Percentiles rank a stretch among this genome's conserved stretches.
phyloP scores from a whole-genome alignment of 2,113 vertebrate genomes.

The Regulus satrapa region DNA sequence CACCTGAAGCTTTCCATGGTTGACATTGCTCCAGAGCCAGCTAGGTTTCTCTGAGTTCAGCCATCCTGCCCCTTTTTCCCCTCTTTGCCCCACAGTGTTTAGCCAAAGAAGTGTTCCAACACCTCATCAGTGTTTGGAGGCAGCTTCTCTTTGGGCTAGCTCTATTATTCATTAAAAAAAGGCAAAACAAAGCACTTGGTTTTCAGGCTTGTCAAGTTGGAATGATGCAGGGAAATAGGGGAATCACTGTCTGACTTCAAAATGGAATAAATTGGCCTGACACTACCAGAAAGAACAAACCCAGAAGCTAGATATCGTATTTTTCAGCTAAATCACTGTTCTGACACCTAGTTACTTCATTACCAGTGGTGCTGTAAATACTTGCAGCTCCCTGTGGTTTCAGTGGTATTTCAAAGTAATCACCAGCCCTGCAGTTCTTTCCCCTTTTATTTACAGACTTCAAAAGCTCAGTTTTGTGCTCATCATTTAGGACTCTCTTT shows the following conservation, averaged over 20 bases:
- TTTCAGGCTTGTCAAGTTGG: background rate
- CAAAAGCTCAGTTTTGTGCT: constrained; percentile 28
- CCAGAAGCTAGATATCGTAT: background rate
- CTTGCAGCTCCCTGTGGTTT: constrained; percentile 26
- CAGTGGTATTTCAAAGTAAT: constrained; percentile 48
- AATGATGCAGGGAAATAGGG: background rate
- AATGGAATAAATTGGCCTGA: background rate
- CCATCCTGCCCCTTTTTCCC: background rate
- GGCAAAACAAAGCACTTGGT: background rate
- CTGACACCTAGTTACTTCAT: constrained; percentile 48
- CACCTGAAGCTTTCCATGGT: background rate
- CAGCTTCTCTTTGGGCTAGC: background rate
- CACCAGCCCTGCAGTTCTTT: background rate
- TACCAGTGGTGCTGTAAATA: constrained; percentile 37
- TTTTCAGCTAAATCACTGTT: constrained; percentile 33
- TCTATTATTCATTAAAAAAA: background rate
- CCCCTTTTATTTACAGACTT: constrained; percentile 43
- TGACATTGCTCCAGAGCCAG: background rate
- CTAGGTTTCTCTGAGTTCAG: background rate
- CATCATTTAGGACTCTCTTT: background rate
- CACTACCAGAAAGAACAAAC: background rate
- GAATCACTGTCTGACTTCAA: constrained; percentile 1
- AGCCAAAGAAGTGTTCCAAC: background rate
- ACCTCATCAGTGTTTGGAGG: background rate
- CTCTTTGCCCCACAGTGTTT: background rate